Evolutionary conservation across 2,888 invertebrate species (phyloP), one percentile per base, ranked within the genome.

Genomic region (Lepidocyrtoides sp.): DNA sequence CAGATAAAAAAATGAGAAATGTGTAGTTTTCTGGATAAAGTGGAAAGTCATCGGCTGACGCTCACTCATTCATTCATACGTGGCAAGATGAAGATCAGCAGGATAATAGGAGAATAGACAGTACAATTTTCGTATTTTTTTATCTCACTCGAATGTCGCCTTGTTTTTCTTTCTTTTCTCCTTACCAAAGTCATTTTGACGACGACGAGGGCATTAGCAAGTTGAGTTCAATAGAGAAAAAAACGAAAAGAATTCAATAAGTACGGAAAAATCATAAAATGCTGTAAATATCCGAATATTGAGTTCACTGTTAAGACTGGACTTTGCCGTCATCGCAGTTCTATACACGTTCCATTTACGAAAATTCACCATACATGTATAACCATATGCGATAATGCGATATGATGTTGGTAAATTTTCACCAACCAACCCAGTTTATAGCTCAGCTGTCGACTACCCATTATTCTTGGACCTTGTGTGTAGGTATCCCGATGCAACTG

Each of bases 171-270:
- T 23, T 72, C 26, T n/a, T 32, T 66, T 57, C 72, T 75, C 20
- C 12, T 36, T 54, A 10, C 69, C 20, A 41, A 72, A 48, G 44
- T 44, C 48, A 44, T 72, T 44, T 48, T 26, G 20, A 23, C 48
- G 23, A 48, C 72, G n/a, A 20, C 41, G 10, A 41, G 20, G 23
- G 23, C 60, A n/a, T 4, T 23, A 23, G 12, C n/a, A n/a, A n/a
- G n/a, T n/a, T n/a, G n/a, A n/a, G 69, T 69, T 69, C 17, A 69
- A 23, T 7, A 69, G 44, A 41, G 48, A 12, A 32, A 51, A 77
- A 48, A 87, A 48, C 7, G 44, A 66, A 66, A 51, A 51, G 88
- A 81, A 88, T 88, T 88, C 88, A 88, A 88, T 88, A 88, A 88
- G 54, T 32, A 41, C 17, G 79, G 17, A 36, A 29, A 60, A 44